Percentiles rank a stretch among this genome's conserved stretches.
phyloP scores from a whole-genome alignment of 2,113 vertebrate species.

The Clinocottus analis region DNA sequence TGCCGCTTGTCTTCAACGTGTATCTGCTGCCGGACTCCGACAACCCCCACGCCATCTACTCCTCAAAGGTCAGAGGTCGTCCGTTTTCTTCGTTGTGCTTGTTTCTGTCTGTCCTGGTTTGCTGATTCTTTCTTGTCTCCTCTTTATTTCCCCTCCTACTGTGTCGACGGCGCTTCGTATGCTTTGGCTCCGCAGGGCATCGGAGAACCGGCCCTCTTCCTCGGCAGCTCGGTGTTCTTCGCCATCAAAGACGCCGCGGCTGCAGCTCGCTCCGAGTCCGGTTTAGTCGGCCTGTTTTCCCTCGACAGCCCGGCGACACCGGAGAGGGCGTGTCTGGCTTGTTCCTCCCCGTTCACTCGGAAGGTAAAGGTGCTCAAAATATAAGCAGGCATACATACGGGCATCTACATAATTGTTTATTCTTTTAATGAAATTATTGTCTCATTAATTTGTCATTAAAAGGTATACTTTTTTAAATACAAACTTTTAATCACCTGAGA shows the following conservation, averaged over 20 bases:
- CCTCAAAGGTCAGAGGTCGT: slow-evolving; percentile 86
- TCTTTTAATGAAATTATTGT: too few relatives aligned
- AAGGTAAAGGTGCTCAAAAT: slow-evolving; percentile 82
- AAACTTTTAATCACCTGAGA: too few relatives aligned
- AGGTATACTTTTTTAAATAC: too few relatives aligned
- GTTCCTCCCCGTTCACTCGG: slow-evolving; percentile 84
- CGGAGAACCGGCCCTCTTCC: slow-evolving; percentile 84
- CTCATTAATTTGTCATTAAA: too few relatives aligned
- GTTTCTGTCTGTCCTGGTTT: neutral
- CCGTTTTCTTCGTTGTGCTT: too few relatives aligned
- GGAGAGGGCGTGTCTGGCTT: slow-evolving; percentile 85
- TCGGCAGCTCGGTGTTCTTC: slow-evolving; percentile 88
- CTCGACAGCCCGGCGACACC: slow-evolving; percentile 85
- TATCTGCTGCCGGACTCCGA: slow-evolving; percentile 81
- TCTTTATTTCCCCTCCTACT: neutral
- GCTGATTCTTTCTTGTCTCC: neutral
- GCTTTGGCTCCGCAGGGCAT: slow-evolving; percentile 78
- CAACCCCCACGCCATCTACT: slow-evolving; percentile 89
- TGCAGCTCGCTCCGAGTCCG: slow-evolving; percentile 77
- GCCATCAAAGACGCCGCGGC: slow-evolving; percentile 86
- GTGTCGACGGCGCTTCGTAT: neutral
- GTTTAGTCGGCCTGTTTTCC: slow-evolving; percentile 75
- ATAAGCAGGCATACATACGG: too few relatives aligned
- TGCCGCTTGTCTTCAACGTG: slow-evolving; percentile 86
- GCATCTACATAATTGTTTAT: too few relatives aligned